Conservation (phyloP, 2,888 invertebrate species). For the Anoplius nigerrimus region DNA sequence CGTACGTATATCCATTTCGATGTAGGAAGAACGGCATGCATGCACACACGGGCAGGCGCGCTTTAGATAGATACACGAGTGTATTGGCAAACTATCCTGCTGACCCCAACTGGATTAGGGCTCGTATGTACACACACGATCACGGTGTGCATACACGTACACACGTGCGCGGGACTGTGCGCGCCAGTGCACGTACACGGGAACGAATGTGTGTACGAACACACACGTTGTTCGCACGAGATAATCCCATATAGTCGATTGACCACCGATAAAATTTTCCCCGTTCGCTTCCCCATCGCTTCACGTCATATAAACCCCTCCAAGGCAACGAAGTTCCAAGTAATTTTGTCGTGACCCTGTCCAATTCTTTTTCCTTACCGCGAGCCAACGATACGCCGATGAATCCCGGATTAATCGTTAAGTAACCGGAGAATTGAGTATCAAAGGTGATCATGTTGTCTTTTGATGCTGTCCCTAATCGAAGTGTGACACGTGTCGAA, state of each 20-base stretch:
- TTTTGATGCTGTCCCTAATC: no score
- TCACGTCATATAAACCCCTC: slow-evolving; percentile 45
- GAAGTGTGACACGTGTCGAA: no score
- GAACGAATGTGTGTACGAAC: not conserved
- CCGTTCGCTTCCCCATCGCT: slow-evolving; percentile 37
- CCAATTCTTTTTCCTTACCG: slow-evolving; percentile 11
- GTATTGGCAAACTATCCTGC: slow-evolving; percentile 57
- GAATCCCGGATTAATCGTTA: slow-evolving; percentile 51
- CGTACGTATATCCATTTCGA: slow-evolving; percentile 26
- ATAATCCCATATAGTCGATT: slow-evolving; percentile 64
- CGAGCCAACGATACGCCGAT: slow-evolving; percentile 38
- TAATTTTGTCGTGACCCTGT: slow-evolving; percentile 40
- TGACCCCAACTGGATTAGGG: slow-evolving; percentile 65
- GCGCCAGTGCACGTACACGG: not conserved
- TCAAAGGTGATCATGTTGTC: no score
- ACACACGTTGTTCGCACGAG: slow-evolving; percentile 30
- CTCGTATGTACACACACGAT: slow-evolving; percentile 35
- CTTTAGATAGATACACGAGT: slow-evolving; percentile 23
- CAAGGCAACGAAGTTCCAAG: slow-evolving; percentile 27
- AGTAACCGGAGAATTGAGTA: slow-evolving; percentile 44
- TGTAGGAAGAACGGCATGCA: slow-evolving; percentile 33
- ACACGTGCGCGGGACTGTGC: not conserved
- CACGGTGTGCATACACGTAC: slow-evolving; percentile 15
- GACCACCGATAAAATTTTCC: slow-evolving; percentile 61
- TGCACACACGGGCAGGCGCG: slow-evolving; percentile 32